A percentile compares a stretch with the other conserved stretches of the same genome.
Evolutionary conservation across 2,888 invertebrate species (phyloP).

Genomic region (Lottia gigantea): DNA sequence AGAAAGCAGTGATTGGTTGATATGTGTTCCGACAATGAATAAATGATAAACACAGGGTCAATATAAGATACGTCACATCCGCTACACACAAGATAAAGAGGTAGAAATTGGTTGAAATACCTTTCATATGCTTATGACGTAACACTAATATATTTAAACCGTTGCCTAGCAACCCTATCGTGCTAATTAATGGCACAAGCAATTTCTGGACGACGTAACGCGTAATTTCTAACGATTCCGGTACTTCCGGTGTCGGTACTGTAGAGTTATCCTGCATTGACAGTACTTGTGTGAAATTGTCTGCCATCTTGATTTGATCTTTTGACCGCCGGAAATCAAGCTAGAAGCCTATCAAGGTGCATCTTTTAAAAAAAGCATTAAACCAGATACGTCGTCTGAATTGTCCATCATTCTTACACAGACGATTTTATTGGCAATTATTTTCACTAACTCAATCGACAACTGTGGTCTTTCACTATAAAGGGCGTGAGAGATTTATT

Average conservation of each 20-base stretch:
- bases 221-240: slow-evolving; percentile 32
- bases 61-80: slow-evolving; percentile 78
- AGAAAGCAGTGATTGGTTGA: slow-evolving; percentile 70
- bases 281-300: not conserved
- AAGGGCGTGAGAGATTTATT: too few species aligned
- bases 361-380: too few species aligned
- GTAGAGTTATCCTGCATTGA: not conserved
- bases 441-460: too few species aligned
- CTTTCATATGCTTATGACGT: slow-evolving; percentile 60
- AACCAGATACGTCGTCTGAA: too few species aligned
- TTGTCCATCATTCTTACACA: too few species aligned
- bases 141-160: slow-evolving; percentile 62
- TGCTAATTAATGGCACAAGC: slow-evolving; percentile 55
- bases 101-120: slow-evolving; percentile 71
- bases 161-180: slow-evolving; percentile 62
- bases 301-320: not conserved
- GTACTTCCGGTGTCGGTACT: not conserved
- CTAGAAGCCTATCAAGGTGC: too few species aligned
- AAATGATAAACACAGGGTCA: slow-evolving; percentile 76
- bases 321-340: too few species aligned
- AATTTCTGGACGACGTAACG: slow-evolving; percentile 54
- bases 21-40: slow-evolving; percentile 72
- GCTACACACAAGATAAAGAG: slow-evolving; percentile 79
- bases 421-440: too few species aligned
- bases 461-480: too few species aligned